Evolutionary conservation across 2,797 vertebrate genomes (phyloP), one percentile per base, ranked within the genome.

Genomic region (Orientallactaga sibirica): DNA sequence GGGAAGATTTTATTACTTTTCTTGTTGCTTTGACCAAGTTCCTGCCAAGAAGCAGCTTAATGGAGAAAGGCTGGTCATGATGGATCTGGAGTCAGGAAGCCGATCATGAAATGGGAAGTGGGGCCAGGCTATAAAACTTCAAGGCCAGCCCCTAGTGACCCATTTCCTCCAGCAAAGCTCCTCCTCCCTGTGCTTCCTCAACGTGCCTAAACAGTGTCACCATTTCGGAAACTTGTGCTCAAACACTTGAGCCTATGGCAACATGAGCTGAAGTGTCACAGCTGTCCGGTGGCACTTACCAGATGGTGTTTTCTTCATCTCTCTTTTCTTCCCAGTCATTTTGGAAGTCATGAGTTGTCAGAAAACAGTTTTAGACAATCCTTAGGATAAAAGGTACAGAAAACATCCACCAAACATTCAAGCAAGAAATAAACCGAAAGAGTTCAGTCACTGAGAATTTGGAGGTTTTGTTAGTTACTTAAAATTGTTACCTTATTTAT

Each of bases 401-500:
- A 82, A 18, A 52, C 4, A 20, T 71, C 14, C 3, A 37, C 14
- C 10, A 25, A 41, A 29, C 14, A 73, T 27, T 33, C 67, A 1
- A 68, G 22, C 20, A 52, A 86, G 20, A 73, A 78, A 33, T 33
- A 52, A 84, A 52, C 3, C 80, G 85, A 76, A 41, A 16, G 48
- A 8, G 71, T 58, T 77, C 81, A 85, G 48, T 64, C 37, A 33
- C 7, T 37, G 41, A 48, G 7, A 43, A 82, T 43, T 6, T 64
- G 22, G 41, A 27, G 4, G 68, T 67, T 55, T 74, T 67, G 9
- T 11, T 86, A 71, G 11, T 3, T 41, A 11, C 62, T 4, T 80
- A 52, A 92, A 90, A 48, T 43, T 71, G 77, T 91, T 71, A 86
- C 1, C 18, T 55, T 80, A 27, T 71, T 91, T 77, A 79, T 4